Base-by-base conservation (phyloP, 92 coral and sea anemone genomes). In the Paramuricea clavata region DNA sequence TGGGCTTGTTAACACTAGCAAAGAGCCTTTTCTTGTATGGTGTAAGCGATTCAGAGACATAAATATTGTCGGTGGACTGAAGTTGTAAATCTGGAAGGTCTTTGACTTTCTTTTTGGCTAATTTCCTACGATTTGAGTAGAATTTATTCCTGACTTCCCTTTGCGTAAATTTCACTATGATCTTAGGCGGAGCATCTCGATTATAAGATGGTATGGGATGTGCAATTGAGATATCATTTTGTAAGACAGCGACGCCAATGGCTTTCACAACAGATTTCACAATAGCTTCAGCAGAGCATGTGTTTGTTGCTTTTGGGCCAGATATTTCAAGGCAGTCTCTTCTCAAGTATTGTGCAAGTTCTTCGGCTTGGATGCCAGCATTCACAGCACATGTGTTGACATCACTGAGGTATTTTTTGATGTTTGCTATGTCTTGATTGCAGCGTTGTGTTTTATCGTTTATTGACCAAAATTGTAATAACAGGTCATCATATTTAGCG, bases 171-270 rank as follows among this genome's bases (percentile, higher is more conserved):
- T 87, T 87, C 28, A 87, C 68, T 13, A 87, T 81, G 70, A 87
- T 23, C 70, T 87, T 71, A 7, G 83, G 80, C n/a, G n/a, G n/a
- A n/a, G n/a, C n/a, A n/a, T n/a, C n/a, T n/a, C n/a, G n/a, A n/a
- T n/a, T n/a, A n/a, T 83, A 89, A 59, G 85, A 62, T 41, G 92
- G 72, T 49, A 89, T 89, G 60, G 85, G 85, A 52, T 83, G 80
- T 15, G 67, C 80, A 50, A 83, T 89, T 15, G 92, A 88, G 43
- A 76, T 83, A 36, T 83, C 85, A 44, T 74, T 68, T 1, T 25
- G 15, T n/a, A 28, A 36, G 12, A 87, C 21, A 1, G 67, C 35
- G 56, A 79, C 86, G 26, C 81, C 90, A 49, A 87, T 65, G 32
- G 80, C 69, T 30, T 87, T 81, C 17, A 79, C 90, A 54, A 87